Evolutionary conservation across 2,113 vertebrate genomes (phyloP).

Genomic region (Chionis minor): DNA sequence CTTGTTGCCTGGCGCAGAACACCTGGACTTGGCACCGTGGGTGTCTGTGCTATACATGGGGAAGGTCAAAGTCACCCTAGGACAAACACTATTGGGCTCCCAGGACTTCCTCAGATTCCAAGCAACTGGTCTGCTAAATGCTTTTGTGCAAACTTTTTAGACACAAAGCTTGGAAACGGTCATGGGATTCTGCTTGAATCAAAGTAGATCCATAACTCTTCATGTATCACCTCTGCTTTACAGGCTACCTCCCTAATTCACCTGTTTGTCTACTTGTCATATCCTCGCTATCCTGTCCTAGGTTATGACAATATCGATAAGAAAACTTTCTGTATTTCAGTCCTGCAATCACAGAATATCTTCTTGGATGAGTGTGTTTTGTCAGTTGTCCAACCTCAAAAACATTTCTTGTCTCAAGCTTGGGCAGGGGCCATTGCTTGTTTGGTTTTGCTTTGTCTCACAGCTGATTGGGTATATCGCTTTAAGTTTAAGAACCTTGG

Average conservation of each 20-base stretch:
- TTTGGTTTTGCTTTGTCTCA: not conserved
- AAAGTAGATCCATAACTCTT: not conserved
- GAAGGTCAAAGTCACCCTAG: not conserved
- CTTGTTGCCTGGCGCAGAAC: not conserved
- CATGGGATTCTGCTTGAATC: not conserved
- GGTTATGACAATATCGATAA: not conserved
- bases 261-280: not conserved
- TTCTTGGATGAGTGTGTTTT: not conserved
- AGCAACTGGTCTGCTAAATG: not conserved
- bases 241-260: not conserved
- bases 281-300: not conserved
- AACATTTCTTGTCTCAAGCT: not conserved
- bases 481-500: not conserved
- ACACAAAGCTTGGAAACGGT: not conserved
- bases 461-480: not conserved
- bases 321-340: not conserved
- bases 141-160: not conserved
- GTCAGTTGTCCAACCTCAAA: not conserved
- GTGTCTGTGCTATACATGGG: fast-evolving
- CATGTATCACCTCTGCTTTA: not conserved
- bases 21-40: not conserved
- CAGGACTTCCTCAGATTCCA: not conserved
- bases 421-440: not conserved
- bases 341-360: not conserved
- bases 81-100: not conserved